Base-by-base conservation (phyloP, 2,888 invertebrate genomes). In the Barypeithes pellucidus region DNA sequence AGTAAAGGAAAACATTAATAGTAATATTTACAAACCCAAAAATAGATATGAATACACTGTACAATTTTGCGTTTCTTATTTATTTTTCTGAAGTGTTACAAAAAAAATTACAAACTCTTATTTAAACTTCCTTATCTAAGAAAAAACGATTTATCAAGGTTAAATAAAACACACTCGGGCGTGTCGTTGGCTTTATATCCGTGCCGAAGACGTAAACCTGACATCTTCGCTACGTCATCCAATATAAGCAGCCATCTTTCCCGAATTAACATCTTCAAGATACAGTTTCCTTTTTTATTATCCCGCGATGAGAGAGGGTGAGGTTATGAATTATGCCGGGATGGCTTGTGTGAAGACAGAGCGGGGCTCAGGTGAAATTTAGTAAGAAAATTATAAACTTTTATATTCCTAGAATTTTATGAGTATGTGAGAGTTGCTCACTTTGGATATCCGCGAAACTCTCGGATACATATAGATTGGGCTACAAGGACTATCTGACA, bases 141-240 rank as follows among this genome's bases (percentile, higher is more conserved):
- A 29, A 47, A 50, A 50, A 50, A 50, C 43, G 29, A 70, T 70
- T 70, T 63, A 70, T 63, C 69, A 70, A 20, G 29, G 20, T 45
- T 36, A 29, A 54, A 41, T 52, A 57, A 59, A 59, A 57, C 66
- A 59, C 59, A 24, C 43, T 50, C 50, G 18, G 63, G 69, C 57
- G 29, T 70, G 63, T 70, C 69, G 63, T 63, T 33, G 54, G 52
- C 43, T 52, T 11, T 63, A 43, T 63, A 57, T 62, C 43, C 43
- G 41, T 41, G 45, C 62, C 43, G 63, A 70, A 57, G 54, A 57
- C 47, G 60, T 60, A 71, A 50, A 65, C 57, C 54, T 71, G 71
- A 71, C 71, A 71, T 57, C 71, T 39, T 47, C 65, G 71, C 71
- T 71, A 59, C 71, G 71, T 71, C 71, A 71, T 71, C 65, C 71